Evolutionary conservation across 2,888 invertebrate genomes (phyloP), one percentile per base, ranked within the genome.

Genomic region (Ectobius pallidus): DNA sequence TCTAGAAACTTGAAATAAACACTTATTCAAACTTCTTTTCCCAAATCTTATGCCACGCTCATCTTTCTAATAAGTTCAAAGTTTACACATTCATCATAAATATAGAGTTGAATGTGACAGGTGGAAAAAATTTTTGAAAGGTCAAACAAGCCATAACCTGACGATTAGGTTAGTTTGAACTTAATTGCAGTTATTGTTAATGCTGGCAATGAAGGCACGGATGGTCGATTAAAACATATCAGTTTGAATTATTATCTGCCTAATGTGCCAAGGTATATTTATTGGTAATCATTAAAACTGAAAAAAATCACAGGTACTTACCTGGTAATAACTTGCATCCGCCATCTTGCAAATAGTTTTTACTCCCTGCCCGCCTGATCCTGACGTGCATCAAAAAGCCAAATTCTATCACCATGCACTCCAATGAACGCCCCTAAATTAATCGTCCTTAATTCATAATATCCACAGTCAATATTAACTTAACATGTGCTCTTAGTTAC

Each of bases 271-370:
- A n/a, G n/a, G n/a, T n/a, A n/a, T n/a, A n/a, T n/a, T n/a, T n/a
- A n/a, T n/a, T n/a, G n/a, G n/a, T n/a, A n/a, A n/a, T n/a, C n/a
- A n/a, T n/a, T n/a, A n/a, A n/a, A n/a, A 62, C 25, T 14, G 46
- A 69, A 30, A 71, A 72, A 73, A 27, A 3, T 18, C 46, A 39
- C n/a, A 68, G 44, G 20, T n/a, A 81, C 86, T 87, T 85, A 88
- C 88, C 88, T 88, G 88, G 85, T 88, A 88, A 86, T 88, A 88
- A 82, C 84, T 84, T 78, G 88, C 87, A 84, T 88, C 88, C 84
- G 88, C 88, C 88, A 88, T 88, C 84, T 88, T 88, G 87, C 71
- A 70, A 58, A 49, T 61, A 73, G 61, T 44, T 70, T 32, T 65
- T 65, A 70, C 63, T 73, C 62, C 27, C 39, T 32, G 27, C 52